A percentile compares a stretch with the other conserved stretches of the same genome.
These are phyloP conservation scores for Corythucha ciliata DNA, from an alignment of 2,888 invertebrate genomes.

Conservation along the genomic window DNA sequence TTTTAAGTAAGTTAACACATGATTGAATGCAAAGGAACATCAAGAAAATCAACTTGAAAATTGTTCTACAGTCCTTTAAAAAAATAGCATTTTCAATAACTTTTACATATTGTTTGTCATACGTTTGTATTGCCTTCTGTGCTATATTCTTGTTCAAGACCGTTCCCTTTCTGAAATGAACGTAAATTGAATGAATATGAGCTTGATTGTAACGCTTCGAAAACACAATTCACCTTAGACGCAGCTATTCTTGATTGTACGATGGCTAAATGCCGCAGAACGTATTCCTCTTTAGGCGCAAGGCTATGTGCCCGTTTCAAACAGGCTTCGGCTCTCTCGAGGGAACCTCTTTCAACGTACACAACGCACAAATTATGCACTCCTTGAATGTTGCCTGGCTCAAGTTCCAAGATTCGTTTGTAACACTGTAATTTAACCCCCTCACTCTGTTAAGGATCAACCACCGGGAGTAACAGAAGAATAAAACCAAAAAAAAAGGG, in stretches of 20 bases:
- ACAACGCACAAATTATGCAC: constrained; percentile 94
- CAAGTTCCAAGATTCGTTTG: constrained; percentile 71
- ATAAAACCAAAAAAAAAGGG: not conserved
- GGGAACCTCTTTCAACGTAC: constrained; percentile 80
- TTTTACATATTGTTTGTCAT: too few species aligned
- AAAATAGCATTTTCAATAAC: too few species aligned
- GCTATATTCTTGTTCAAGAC: too few species aligned
- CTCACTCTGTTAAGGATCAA: not conserved
- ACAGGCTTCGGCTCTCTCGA: constrained; percentile 77
- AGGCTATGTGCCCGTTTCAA: constrained; percentile 67
- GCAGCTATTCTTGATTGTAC: constrained; percentile 48
- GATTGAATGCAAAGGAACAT: too few species aligned
- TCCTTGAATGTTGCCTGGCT: constrained; percentile 87
- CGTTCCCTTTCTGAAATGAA: too few species aligned
- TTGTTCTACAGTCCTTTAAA: too few species aligned
- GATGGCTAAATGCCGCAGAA: constrained; percentile 78
- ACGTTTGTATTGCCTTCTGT: too few species aligned
- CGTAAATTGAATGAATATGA: too few species aligned
- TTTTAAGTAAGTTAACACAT: too few species aligned
- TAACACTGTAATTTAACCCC: constrained; percentile 58
- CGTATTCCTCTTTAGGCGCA: constrained; percentile 86
- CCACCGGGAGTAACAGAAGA: not conserved
- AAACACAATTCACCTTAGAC: constrained; percentile 24
- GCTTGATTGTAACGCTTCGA: too few species aligned
- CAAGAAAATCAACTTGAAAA: too few species aligned